A percentile compares a stretch with the other conserved stretches of the same genome.
Evolutionary conservation across 2,797 vertebrate genomes (phyloP).

Genomic region (Hapalemur alaotrensis): DNA sequence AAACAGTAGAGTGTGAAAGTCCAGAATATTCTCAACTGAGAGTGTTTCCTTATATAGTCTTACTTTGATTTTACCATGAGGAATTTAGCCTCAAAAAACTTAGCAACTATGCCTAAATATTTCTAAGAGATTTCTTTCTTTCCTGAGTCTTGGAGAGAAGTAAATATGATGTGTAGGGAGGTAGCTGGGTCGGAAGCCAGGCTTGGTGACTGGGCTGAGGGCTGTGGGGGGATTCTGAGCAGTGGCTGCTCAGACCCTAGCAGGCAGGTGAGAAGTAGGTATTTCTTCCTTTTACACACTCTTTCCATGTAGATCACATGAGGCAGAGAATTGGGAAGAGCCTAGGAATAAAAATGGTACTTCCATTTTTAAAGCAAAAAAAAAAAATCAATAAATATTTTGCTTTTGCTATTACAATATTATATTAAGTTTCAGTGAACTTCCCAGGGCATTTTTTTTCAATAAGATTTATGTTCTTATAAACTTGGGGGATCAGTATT

Average conservation of each 20-base stretch:
- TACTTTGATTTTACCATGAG: not conserved
- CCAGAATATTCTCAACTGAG: not conserved
- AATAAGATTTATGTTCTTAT: not conserved
- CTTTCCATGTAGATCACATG: not conserved
- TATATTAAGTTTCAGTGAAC: not conserved
- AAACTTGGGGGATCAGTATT: not conserved
- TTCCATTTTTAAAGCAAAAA: not conserved
- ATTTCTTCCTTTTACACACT: not conserved
- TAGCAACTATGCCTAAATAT: not conserved
- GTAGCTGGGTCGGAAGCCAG: not conserved
- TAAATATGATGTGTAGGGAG: no score
- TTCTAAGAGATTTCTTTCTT: not conserved
- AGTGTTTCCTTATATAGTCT: not conserved
- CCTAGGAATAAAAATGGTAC: not conserved
- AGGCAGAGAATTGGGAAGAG: not conserved
- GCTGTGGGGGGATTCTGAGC: not conserved
- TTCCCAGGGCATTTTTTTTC: not conserved
- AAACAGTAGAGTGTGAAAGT: not conserved
- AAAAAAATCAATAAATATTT: not conserved
- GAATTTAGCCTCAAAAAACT: not conserved
- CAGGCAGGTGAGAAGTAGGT: not conserved
- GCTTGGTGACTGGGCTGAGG: not conserved
- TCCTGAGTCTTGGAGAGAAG: not conserved
- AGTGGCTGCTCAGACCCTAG: not conserved
- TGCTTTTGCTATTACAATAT: not conserved